Percentiles rank a stretch among this genome's conserved stretches.
Conservation (phyloP, 2,888 invertebrate genomes). For the Trissoscelio sp. region DNA sequence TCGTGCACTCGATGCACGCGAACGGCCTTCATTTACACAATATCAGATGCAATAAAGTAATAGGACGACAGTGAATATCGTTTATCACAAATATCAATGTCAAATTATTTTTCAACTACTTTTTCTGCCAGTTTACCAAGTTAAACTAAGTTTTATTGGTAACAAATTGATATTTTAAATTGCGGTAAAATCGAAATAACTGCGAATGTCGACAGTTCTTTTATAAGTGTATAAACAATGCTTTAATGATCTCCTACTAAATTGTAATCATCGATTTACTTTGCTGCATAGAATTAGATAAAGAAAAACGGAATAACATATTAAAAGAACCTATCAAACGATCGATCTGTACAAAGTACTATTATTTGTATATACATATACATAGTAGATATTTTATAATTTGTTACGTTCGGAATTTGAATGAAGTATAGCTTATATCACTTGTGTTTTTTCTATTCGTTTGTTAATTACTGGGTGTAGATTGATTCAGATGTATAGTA, state of each 20-base stretch:
- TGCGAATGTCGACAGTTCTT: background rate
- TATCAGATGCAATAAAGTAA: conserved; percentile 44
- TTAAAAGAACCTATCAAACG: conserved; percentile 28
- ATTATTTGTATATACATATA: conserved; percentile 54
- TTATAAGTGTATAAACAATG: no score
- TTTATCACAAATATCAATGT: conserved; percentile 13
- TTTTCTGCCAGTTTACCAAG: background rate
- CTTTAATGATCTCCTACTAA: conserved; percentile 46
- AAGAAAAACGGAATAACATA: conserved; percentile 8
- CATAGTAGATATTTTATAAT: conserved; percentile 52
- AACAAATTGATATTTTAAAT: background rate
- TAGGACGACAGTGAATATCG: background rate
- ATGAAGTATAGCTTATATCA: conserved; percentile 38
- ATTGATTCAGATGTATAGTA: conserved; percentile 50
- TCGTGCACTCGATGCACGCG: conserved; percentile 21
- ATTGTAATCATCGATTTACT: conserved; percentile 21
- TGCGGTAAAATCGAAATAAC: background rate
- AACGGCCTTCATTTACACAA: conserved; percentile 53
- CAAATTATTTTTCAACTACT: background rate
- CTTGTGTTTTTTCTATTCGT: conserved; percentile 48
- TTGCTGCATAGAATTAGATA: conserved; percentile 22
- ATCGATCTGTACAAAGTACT: conserved; percentile 52
- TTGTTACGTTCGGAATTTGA: conserved; percentile 52
- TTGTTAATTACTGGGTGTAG: conserved; percentile 50
- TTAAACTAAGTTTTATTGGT: background rate